Base-by-base conservation (phyloP, 2,888 invertebrate genomes). In the Anthophora plumipes region DNA sequence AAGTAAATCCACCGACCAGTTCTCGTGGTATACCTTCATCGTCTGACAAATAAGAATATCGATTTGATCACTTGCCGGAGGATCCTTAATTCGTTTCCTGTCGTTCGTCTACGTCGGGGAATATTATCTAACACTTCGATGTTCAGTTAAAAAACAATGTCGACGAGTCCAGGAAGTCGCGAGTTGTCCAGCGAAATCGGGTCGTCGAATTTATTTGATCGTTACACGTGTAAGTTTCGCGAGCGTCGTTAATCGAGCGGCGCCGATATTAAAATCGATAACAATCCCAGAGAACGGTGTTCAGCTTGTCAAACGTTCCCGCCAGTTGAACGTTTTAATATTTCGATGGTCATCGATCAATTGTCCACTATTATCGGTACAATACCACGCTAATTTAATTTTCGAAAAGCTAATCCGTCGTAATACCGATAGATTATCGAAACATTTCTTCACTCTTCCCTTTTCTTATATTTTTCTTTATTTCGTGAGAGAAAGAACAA, bases 341-440 rank as follows among this genome's bases (percentile, higher is more conserved):
- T 83, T 80, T 84, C 69, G 71, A 84, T 77, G 77, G n/a, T 59
- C 69, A 63, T 61, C 69, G 59, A 83, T 83, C 80, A 80, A 80
- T 83, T 77, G 70, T 55, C 69, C 60, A 61, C n/a, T 43, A 57
- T 72, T 76, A 76, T 63, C 75, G 67, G 57, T 54, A 46, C 68
- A 64, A 77, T 80, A 64, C 73, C 48, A 11, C 20, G 39, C 48
- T 22, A 66, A 71, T 60, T 63, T 37, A 64, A 80, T 84, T 80
- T 55, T 31, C 52, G 75, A 75, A 75, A 59, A 69, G 69, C 74
- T 61, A 69, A 43, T 20, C 69, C 37, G 31, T 9, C 68, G 48
- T 31, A 31, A 37, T n/a, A 9, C 8, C 1, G 14, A n/a, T n/a
- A n/a, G n/a, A n/a, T n/a, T n/a, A n/a, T n/a, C n/a, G n/a, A n/a